Percentiles rank a stretch among this genome's conserved stretches.
These are phyloP conservation scores for Strigamia maritima DNA, from an alignment of 2,888 invertebrate species.

Conservation along the genomic window DNA sequence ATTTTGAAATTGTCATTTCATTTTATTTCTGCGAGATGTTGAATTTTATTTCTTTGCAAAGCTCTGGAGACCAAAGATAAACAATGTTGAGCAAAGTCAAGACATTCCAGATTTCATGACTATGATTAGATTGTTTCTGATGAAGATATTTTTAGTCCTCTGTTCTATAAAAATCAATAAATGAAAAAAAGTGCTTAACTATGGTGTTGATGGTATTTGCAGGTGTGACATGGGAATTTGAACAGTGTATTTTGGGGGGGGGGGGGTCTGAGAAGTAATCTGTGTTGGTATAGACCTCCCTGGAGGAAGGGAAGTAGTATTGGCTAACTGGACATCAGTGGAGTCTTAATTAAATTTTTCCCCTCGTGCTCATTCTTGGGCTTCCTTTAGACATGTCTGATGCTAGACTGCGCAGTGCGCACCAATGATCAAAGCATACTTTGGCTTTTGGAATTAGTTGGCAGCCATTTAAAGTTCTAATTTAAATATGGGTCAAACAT, in stretches of 20 bases:
- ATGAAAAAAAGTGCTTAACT: not conserved
- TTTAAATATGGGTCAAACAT: not conserved
- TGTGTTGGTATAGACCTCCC: conserved; percentile 12
- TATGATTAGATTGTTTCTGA: too few species aligned
- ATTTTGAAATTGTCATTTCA: too few species aligned
- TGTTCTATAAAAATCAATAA: not conserved
- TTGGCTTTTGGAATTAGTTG: not conserved
- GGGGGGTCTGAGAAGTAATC: conserved; percentile 18
- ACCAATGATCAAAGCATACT: conserved; percentile 16
- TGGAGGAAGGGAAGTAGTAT: conserved; percentile 28
- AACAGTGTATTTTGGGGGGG: conserved; percentile 24
- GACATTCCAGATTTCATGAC: too few species aligned
- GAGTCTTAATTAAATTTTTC: conserved; percentile 31
- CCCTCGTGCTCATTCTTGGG: conserved; percentile 4
- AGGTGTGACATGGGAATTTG: conserved; percentile 25
- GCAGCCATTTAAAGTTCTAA: not conserved
- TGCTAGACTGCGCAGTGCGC: conserved; percentile 5
- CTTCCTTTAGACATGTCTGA: conserved; percentile 25
- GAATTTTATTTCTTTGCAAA: too few species aligned
- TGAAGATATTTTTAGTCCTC: too few species aligned
- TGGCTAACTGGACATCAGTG: conserved; percentile 31
- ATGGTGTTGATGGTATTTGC: not conserved
- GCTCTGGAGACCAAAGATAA: too few species aligned
- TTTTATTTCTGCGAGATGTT: too few species aligned
- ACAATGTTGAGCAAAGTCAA: too few species aligned